phyloP scores from a whole-genome alignment of 2,113 vertebrate genomes.

The Eolophus roseicapilla region DNA sequence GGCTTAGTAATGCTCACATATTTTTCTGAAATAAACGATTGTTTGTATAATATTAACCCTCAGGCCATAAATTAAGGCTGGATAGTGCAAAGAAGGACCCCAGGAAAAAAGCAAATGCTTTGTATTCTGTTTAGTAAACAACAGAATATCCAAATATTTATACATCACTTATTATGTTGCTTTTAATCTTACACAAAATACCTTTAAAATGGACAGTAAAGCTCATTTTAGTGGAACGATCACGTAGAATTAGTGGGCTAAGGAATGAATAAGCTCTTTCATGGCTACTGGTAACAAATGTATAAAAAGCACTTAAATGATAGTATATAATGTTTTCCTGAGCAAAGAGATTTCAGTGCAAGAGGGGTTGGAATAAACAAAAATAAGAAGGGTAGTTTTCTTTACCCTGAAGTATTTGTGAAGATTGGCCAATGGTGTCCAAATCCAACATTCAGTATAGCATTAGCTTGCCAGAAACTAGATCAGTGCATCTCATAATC shows the following conservation, averaged over 20 bases:
- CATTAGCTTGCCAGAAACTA: background rate
- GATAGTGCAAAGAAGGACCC: background rate
- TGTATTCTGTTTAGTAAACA: background rate
- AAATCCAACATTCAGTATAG: background rate
- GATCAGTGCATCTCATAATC: background rate
- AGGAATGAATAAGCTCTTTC: background rate
- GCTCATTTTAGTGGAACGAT: background rate
- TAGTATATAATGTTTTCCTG: background rate
- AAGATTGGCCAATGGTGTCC: background rate
- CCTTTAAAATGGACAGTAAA: background rate
- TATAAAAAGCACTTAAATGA: background rate
- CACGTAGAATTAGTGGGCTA: background rate
- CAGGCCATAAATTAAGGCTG: background rate
- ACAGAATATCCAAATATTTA: conserved; percentile 8
- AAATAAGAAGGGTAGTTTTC: background rate
- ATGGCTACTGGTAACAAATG: background rate
- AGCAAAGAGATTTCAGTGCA: background rate
- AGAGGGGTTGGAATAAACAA: background rate
- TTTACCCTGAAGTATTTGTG: background rate
- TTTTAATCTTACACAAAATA: background rate
- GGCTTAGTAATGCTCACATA: background rate
- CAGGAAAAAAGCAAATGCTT: background rate
- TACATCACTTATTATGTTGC: background rate
- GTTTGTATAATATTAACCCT: background rate
- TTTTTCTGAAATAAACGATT: conserved; percentile 17